Evolutionary conservation across 1,140 invertebrate genomes (phyloP).

Genomic region (Leguminivora glycinivorella): DNA sequence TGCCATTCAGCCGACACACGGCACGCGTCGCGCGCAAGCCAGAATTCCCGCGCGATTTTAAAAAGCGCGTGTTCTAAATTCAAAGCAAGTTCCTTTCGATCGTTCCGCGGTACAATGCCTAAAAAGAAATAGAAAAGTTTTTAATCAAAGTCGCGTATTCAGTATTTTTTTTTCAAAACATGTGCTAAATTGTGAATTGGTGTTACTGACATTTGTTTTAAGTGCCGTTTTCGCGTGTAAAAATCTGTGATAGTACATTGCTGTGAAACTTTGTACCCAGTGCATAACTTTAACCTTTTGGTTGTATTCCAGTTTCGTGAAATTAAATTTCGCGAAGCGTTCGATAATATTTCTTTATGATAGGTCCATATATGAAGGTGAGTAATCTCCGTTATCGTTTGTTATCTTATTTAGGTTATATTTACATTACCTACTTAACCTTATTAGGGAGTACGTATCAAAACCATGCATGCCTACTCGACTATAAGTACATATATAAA

Average conservation of each 20-base stretch:
- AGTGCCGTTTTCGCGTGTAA: constrained; percentile 55
- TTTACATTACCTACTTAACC: no score
- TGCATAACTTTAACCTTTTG: constrained; percentile 50
- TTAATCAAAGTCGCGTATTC: constrained; percentile 26
- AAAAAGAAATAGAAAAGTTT: constrained; percentile 66
- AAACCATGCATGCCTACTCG: neutral
- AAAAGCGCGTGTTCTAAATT: constrained; percentile 45
- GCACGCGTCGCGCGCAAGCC: constrained; percentile 56
- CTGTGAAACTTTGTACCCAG: constrained; percentile 60
- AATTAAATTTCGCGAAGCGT: constrained; percentile 70
- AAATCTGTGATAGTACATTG: constrained; percentile 69
- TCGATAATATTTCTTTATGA: constrained; percentile 73
- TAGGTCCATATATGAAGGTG: constrained; percentile 78
- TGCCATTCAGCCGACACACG: constrained; percentile 62
- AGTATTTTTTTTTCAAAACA: constrained; percentile 44
- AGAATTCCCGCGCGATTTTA: constrained; percentile 65
- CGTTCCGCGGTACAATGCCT: constrained; percentile 56
- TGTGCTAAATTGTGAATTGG: constrained; percentile 62
- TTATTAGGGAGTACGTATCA: neutral
- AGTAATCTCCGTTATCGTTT: constrained; percentile 45
- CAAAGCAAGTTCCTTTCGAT: constrained; percentile 46
- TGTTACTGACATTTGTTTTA: constrained; percentile 53
- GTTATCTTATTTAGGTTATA: neutral
- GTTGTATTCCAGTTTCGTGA: constrained; percentile 59
- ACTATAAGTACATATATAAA: no score